These are phyloP conservation scores for Sebastes wilsoni DNA, from an alignment of 2,797 vertebrate genomes.

Conservation along the genomic window DNA sequence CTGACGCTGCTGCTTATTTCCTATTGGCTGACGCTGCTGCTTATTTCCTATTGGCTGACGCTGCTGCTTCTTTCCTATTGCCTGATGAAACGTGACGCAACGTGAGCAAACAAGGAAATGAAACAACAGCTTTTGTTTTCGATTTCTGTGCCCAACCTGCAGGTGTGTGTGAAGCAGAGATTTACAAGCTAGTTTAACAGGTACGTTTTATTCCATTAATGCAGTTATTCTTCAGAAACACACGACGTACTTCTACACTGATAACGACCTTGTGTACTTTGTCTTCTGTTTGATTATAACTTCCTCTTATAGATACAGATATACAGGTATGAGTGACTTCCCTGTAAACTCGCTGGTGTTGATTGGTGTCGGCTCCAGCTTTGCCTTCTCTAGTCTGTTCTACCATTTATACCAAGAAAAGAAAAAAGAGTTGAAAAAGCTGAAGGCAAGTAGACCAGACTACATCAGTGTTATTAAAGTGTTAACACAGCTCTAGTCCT, in stretches of 20 bases:
- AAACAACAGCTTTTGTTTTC: conserved; percentile 24
- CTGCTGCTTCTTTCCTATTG: not conserved
- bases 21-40: too few species aligned
- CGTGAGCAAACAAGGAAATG: conserved; percentile 39
- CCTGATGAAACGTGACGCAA: conserved; percentile 30
- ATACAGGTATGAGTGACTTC: conserved; percentile 66
- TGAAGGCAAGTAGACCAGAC: conserved; percentile 60
- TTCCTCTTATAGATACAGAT: not conserved
- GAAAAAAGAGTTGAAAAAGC: conserved; percentile 65
- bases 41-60: too few species aligned
- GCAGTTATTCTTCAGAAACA: not conserved
- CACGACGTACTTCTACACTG: too few species aligned
- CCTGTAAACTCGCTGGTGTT: conserved; percentile 61
- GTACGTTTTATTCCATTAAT: conserved; percentile 6
- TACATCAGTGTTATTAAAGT: not conserved
- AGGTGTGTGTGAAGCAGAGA: too few species aligned
- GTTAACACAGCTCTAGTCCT: rapidly evolving
- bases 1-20: not conserved
- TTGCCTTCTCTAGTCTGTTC: conserved; percentile 77
- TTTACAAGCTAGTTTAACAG: not conserved
- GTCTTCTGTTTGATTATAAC: not conserved
- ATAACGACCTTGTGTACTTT: rapidly evolving
- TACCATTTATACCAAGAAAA: conserved; percentile 77
- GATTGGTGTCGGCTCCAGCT: conserved; percentile 74
- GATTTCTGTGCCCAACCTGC: not conserved